A percentile compares a stretch with the other conserved stretches of the same genome.
Conservation (phyloP, 2,797 vertebrate species). For the Simalia tracyae region DNA sequence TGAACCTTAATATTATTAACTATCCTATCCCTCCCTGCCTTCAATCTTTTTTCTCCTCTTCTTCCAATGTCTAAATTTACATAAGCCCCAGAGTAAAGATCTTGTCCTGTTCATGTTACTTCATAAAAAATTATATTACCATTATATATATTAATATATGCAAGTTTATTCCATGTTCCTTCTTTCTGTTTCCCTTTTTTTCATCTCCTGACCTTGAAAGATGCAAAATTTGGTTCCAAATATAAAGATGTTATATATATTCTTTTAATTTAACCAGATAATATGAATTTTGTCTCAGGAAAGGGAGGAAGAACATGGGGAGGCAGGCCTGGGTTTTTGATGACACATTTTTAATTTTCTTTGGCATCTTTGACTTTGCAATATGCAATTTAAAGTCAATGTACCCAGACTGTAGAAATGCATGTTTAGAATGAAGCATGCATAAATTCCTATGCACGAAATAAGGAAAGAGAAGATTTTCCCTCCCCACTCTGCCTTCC, state of each 20-base stretch:
- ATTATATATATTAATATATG: background rate
- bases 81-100: background rate
- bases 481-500: background rate
- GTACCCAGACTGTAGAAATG: constrained; percentile 42
- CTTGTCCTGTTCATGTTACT: background rate
- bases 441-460: constrained; percentile 29
- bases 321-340: constrained; percentile 1
- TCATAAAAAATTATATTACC: background rate
- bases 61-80: background rate
- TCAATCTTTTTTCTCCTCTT: background rate
- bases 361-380: constrained; percentile 57
- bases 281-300: background rate
- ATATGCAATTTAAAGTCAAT: constrained; percentile 61
- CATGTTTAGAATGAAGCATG: constrained; percentile 48
- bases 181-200: background rate
- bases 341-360: constrained; percentile 51
- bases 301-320: background rate
- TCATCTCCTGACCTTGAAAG: background rate
- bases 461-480: constrained; percentile 27
- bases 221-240: background rate
- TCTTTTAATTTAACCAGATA: background rate
- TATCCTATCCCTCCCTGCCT: background rate
- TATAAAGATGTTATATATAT: background rate
- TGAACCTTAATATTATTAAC: background rate
- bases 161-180: background rate